Evolutionary conservation across 30 jellyfish, hydroid and myxozoan species (phyloP).

Genomic region (Hydractinia echinata): DNA sequence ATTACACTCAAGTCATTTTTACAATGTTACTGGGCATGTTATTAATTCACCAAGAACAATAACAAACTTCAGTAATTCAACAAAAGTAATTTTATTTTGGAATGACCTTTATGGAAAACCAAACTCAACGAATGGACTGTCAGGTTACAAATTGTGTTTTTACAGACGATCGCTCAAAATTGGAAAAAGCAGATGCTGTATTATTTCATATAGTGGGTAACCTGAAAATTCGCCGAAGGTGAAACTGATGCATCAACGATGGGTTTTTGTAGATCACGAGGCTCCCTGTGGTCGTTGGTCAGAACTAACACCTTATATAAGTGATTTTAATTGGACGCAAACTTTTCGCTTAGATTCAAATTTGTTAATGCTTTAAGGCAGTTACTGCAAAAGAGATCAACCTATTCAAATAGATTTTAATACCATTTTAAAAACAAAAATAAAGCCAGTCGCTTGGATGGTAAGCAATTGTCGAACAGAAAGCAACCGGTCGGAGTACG

Average conservation of each 20-base stretch:
- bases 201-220: conserved; percentile 19
- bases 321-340: conserved; percentile 15
- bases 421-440: conserved; percentile 1
- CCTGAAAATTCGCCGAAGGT: background rate
- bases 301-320: too few relatives aligned
- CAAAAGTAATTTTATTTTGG: too few relatives aligned
- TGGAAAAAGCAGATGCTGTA: conserved; percentile 25
- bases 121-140: conserved; percentile 30
- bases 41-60: too few relatives aligned
- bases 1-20: too few relatives aligned
- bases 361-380: conserved; percentile 6
- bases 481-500: conserved; percentile 47
- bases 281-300: conserved; percentile 20
- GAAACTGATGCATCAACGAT: conserved; percentile 27
- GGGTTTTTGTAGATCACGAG: conserved; percentile 30
- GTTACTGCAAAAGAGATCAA: background rate
- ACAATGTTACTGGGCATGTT: too few relatives aligned
- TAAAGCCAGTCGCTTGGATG: conserved; percentile 8
- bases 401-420: background rate
- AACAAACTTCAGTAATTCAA: too few relatives aligned
- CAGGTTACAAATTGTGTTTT: background rate
- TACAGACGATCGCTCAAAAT: background rate
- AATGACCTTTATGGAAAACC: too few relatives aligned
- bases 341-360: conserved; percentile 11
- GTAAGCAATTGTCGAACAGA: conserved; percentile 4